Evolutionary conservation across 2,113 vertebrate species (phyloP).

Genomic region (Eurypyga helias): DNA sequence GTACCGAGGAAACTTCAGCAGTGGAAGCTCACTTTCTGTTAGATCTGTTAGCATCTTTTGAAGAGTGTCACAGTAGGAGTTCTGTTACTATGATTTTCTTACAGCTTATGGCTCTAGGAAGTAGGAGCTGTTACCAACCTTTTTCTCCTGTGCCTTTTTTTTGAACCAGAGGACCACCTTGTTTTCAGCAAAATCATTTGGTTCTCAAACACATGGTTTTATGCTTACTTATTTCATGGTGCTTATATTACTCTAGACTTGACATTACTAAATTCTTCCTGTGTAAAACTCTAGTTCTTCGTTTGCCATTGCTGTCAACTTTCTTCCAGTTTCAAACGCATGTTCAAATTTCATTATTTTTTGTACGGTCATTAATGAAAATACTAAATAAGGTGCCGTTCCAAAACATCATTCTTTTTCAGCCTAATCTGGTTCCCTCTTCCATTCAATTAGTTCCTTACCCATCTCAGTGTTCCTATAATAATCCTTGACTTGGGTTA

Average conservation of each 20-base stretch:
- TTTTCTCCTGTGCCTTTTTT: not conserved
- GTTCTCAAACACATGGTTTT: not conserved
- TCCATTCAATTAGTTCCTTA: not conserved
- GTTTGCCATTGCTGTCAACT: not conserved
- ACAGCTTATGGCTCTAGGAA: not conserved
- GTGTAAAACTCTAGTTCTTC: not conserved
- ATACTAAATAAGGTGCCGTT: not conserved
- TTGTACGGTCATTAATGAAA: conserved; percentile 9
- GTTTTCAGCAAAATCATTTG: not conserved
- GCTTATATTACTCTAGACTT: not conserved
- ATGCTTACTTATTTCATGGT: not conserved
- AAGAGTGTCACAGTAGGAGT: not conserved
- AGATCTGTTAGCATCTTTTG: not conserved
- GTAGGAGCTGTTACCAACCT: not conserved
- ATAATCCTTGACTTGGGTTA: not conserved
- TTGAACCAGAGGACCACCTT: not conserved
- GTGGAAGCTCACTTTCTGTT: not conserved
- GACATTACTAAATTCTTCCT: not conserved
- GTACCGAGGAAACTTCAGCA: not conserved
- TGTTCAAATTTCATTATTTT: not conserved
- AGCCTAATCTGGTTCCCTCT: not conserved
- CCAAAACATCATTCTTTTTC: not conserved
- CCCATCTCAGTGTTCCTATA: not conserved
- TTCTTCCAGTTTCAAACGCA: not conserved
- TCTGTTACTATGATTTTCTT: not conserved